phyloP scores from a whole-genome alignment of 2,113 vertebrate genomes.

The Pseudois nayaur region DNA sequence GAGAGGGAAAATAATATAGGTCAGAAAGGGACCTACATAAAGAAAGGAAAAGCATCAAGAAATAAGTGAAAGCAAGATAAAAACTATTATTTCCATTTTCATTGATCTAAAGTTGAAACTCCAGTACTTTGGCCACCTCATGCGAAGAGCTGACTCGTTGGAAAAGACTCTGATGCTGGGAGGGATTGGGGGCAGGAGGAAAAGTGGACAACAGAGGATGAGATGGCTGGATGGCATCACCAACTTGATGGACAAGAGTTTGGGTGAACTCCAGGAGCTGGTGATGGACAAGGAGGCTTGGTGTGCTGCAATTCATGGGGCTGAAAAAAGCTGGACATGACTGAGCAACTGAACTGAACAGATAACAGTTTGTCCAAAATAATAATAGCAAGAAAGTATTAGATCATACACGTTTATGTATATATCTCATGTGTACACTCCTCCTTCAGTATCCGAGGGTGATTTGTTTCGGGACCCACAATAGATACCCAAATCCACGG shows the following conservation, averaged over 20 bases:
- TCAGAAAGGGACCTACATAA: background rate
- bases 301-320: no score
- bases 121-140: no score
- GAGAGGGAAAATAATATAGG: background rate
- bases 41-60: background rate
- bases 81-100: background rate
- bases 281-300: no score
- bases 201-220: fast-evolving
- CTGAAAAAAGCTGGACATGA: fast-evolving
- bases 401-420: background rate
- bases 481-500: background rate
- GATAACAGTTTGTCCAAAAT: no score
- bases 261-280: no score
- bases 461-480: fast-evolving
- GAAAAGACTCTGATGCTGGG: no score
- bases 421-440: background rate
- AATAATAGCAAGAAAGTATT: background rate
- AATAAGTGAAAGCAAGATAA: background rate
- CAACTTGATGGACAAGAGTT: no score
- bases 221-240: no score
- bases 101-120: background rate
- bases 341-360: no score
- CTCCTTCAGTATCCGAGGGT: fast-evolving
- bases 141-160: no score
- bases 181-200: no score